phyloP scores from a whole-genome alignment of 2,113 vertebrate genomes.

The Tapirus terrestris region DNA sequence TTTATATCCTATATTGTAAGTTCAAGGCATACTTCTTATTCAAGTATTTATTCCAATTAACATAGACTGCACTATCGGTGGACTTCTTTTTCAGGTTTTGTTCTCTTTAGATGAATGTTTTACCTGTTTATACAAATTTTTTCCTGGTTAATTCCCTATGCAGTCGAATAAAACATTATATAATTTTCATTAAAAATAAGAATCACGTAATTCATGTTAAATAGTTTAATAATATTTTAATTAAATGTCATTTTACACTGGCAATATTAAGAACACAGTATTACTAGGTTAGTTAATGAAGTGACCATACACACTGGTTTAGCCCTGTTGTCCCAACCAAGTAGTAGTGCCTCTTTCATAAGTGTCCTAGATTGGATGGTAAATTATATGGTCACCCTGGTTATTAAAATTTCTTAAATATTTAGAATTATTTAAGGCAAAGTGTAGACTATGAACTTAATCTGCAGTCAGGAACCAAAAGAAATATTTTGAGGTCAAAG shows the following conservation, averaged over 20 bases:
- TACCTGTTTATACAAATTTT: background rate
- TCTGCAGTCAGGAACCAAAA: background rate
- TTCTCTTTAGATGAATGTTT: constrained; percentile 19
- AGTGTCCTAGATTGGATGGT: background rate
- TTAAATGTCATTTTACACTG: constrained; percentile 31
- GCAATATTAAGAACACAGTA: background rate
- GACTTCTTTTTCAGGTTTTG: constrained; percentile 28
- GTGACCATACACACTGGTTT: background rate
- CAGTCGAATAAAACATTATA: background rate
- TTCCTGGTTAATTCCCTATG: constrained; percentile 18
- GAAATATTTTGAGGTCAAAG: background rate
- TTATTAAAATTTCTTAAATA: constrained; percentile 42
- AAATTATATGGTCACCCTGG: background rate
- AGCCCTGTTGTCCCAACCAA: background rate
- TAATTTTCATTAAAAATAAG: constrained; percentile 44
- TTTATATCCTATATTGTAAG: constrained; percentile 33
- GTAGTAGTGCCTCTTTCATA: background rate
- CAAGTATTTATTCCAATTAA: background rate
- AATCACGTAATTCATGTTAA: constrained; percentile 32
- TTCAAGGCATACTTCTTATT: constrained; percentile 30
- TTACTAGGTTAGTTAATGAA: constrained; percentile 13
- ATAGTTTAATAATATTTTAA: constrained; percentile 11
- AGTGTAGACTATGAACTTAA: background rate
- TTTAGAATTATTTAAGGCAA: background rate
- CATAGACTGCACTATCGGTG: background rate